Conservation (phyloP, 2,797 vertebrate species). For the Macroramphosus scolopax region DNA sequence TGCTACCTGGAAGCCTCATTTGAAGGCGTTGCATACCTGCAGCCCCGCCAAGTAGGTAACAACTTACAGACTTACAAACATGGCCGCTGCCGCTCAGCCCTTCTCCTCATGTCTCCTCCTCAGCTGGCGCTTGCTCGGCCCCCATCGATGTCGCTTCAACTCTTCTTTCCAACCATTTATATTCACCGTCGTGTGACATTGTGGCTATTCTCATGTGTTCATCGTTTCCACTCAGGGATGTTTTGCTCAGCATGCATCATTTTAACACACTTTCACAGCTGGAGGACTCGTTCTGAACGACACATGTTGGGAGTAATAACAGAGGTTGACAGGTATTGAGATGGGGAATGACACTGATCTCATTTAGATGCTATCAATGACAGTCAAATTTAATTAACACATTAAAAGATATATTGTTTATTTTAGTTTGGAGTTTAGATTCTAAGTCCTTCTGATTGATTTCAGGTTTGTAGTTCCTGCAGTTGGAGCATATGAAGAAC, state of each 20-base stretch:
- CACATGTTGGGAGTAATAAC: too few species aligned
- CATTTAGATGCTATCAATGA: too few species aligned
- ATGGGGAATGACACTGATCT: too few species aligned
- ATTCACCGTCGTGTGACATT: conserved; percentile 15
- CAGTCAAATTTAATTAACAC: too few species aligned
- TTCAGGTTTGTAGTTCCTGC: too few species aligned
- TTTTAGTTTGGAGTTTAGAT: too few species aligned
- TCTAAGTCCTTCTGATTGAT: too few species aligned
- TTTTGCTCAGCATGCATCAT: conserved; percentile 27
- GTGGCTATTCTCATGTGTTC: conserved; percentile 6
- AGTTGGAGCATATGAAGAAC: too few species aligned
- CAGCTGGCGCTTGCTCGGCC: conserved; percentile 29
- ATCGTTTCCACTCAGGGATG: conserved; percentile 13
- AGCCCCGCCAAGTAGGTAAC: conserved; percentile 96
- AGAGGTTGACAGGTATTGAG: too few species aligned
- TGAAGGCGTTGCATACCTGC: conserved; percentile 91
- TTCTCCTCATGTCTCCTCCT: conserved; percentile 26
- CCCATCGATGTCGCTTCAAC: conserved; percentile 19
- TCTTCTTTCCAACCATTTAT: conserved; percentile 14
- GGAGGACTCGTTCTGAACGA: too few species aligned
- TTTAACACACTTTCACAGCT: conserved; percentile 3
- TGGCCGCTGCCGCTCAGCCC: conserved; percentile 78
- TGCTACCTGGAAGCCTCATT: conserved; percentile 99
- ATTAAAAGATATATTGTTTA: too few species aligned
- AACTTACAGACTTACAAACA: conserved; percentile 71